Evolutionary conservation across 1,140 invertebrate species (phyloP), one percentile per base, ranked within the genome.

Genomic region (Eupristina koningsbergeri): DNA sequence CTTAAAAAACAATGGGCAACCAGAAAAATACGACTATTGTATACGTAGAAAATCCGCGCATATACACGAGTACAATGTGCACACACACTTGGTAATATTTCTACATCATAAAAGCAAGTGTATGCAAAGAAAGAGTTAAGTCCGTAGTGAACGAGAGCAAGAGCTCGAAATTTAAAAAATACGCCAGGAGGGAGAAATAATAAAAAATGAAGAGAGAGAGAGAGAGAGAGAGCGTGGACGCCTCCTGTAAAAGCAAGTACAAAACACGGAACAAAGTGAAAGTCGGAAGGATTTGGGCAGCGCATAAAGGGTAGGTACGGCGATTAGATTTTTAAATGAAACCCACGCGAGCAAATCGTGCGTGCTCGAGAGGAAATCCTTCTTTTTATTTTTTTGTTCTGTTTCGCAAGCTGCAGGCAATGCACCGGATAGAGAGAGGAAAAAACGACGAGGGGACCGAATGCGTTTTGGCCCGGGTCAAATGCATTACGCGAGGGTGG

Each of bases 401-500:
- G 36, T 50, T 79, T 67, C 31, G 77, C 61, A 26, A 50, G 3
- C 7, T 13, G 58, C 58, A 41, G 45, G 39, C 41, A 34, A 1
- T 79, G 76, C 76, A 71, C 29, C 34, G 80, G 50, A 15, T 0
- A 34, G n/a, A 26, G 34, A 74, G 53, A 34, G 67, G 64, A 45
- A 80, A 80, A 73, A 45, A 63, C 63, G 86, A 85, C 84, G 83
- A 88, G 86, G 86, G 80, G 80, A 86, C 84, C 87, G 84, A 90
- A 90, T 90, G 87, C 87, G 87, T 89, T 91, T 90, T 89, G 89
- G 87, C 89, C 85, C 85, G 87, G 88, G 89, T 90, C 89, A 90
- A 89, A 88, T 91, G 89, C 88, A 89, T 90, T 89, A 88, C 87
- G 86, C 85, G 86, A 86, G 82, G 11, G 13, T 47, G n/a, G 77